Evolutionary conservation across 2,113 vertebrate genomes (phyloP).

Genomic region (Acrocephalus arundinaceus): DNA sequence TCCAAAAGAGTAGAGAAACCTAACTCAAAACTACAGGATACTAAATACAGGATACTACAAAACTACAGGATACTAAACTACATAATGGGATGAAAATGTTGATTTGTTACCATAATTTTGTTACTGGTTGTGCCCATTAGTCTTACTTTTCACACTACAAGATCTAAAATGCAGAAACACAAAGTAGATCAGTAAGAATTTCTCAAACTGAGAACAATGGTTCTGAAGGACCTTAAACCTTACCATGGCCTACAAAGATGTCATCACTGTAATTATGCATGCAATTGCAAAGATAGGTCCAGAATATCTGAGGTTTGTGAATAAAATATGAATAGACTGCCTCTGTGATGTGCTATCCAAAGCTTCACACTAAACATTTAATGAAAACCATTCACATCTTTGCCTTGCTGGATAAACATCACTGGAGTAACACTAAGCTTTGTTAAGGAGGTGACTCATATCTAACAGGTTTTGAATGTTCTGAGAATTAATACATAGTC

Average conservation of each 20-base stretch:
- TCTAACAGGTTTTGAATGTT: neutral
- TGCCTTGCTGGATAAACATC: slow-evolving; percentile 7
- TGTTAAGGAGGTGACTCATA: neutral
- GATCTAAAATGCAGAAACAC: neutral
- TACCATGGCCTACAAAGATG: neutral
- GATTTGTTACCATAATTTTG: neutral
- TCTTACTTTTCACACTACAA: neutral
- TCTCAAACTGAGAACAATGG: neutral
- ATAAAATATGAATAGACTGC: neutral
- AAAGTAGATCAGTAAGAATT: neutral
- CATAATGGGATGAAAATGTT: neutral
- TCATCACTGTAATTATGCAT: neutral
- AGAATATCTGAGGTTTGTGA: neutral
- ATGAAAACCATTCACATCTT: neutral
- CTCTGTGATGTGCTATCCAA: neutral
- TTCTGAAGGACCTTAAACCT: neutral
- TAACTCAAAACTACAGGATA: neutral
- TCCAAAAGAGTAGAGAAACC: neutral
- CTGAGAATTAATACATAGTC: neutral
- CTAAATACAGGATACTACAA: neutral
- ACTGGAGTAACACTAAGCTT: neutral
- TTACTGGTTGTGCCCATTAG: neutral
- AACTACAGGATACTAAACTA: neutral
- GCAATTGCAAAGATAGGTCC: neutral
- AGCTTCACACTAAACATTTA: neutral